phyloP scores from a whole-genome alignment of 2,888 invertebrate genomes.

The Brachyopa scutellaris region DNA sequence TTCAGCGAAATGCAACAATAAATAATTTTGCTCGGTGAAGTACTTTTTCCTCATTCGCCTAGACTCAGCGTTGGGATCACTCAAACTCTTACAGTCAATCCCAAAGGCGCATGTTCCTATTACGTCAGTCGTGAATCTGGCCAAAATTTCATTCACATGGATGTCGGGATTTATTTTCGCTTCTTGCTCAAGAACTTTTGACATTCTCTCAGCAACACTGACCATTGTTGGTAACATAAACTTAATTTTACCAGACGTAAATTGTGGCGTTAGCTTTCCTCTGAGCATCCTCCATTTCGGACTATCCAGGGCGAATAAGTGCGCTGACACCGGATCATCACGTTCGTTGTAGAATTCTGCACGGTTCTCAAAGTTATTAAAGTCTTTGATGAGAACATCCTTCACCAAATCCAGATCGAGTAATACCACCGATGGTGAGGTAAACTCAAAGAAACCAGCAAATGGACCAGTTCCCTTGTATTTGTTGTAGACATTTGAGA shows the following conservation, averaged over 20 bases:
- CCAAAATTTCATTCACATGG: constrained; percentile 80
- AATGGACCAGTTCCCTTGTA: constrained; percentile 76
- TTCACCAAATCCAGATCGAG: constrained; percentile 78
- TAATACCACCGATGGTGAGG: constrained; percentile 77
- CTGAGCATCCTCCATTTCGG: constrained; percentile 80
- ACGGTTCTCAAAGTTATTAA: constrained; percentile 77
- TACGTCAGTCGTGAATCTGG: constrained; percentile 83
- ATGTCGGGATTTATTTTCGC: constrained; percentile 74
- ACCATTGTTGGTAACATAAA: constrained; percentile 76
- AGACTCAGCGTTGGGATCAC: constrained; percentile 80
- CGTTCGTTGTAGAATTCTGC: constrained; percentile 77
- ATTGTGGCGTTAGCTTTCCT: constrained; percentile 76
- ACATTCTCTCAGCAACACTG: constrained; percentile 76
- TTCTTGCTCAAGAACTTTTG: constrained; percentile 16
- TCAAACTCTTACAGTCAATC: constrained; percentile 81
- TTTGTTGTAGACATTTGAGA: constrained; percentile 75
- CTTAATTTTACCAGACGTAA: constrained; percentile 76
- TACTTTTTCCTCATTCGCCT: constrained; percentile 76
- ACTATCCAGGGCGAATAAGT: constrained; percentile 81
- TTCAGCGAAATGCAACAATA: constrained; percentile 58
- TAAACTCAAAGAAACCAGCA: constrained; percentile 78
- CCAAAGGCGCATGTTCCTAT: constrained; percentile 83
- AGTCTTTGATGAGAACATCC: constrained; percentile 77
- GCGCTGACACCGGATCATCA: constrained; percentile 80
- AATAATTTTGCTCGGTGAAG: constrained; percentile 69